These are phyloP conservation scores for Romanogobio albipinnatus DNA, from an alignment of 2,113 vertebrate genomes.

Conservation along the genomic window DNA sequence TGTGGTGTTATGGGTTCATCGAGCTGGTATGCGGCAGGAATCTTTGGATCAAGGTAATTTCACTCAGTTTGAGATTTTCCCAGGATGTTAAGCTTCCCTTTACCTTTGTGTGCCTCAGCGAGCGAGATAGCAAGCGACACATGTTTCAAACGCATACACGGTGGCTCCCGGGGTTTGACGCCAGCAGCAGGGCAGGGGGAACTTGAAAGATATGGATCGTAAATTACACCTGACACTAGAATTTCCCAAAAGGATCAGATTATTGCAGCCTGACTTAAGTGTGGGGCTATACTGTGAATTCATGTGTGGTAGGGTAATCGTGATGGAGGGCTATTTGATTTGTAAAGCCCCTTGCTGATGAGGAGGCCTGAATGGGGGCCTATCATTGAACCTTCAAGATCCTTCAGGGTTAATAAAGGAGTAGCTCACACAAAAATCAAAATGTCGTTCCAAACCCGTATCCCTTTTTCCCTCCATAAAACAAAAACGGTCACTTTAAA, in stretches of 20 bases:
- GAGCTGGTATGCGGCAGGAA: constrained; percentile 81
- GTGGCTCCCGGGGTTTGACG: constrained; percentile 69
- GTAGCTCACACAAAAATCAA: not conserved
- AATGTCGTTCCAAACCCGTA: not conserved
- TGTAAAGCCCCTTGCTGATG: constrained; percentile 54
- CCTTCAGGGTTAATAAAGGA: not conserved
- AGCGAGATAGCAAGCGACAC: constrained; percentile 75
- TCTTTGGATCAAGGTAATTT: constrained; percentile 85
- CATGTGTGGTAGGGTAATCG: constrained; percentile 66
- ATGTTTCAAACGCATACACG: constrained; percentile 76
- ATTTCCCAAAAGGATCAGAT: constrained; percentile 76
- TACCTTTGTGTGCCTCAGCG: constrained; percentile 72
- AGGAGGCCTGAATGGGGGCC: constrained; percentile 40
- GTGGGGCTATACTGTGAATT: constrained; percentile 61
- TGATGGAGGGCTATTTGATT: constrained; percentile 42
- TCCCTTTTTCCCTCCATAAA: not conserved
- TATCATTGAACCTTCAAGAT: constrained; percentile 30
- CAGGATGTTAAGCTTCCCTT: constrained; percentile 76
- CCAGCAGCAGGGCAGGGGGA: constrained; percentile 60
- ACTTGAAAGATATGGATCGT: constrained; percentile 73
- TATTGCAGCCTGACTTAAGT: constrained; percentile 64
- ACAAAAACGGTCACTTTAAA: not conserved
- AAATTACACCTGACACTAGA: constrained; percentile 72
- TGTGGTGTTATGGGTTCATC: constrained; percentile 76
- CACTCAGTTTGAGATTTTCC: constrained; percentile 83